Conservation (phyloP, 2,888 invertebrate species). For the Dryomyza anilis region DNA sequence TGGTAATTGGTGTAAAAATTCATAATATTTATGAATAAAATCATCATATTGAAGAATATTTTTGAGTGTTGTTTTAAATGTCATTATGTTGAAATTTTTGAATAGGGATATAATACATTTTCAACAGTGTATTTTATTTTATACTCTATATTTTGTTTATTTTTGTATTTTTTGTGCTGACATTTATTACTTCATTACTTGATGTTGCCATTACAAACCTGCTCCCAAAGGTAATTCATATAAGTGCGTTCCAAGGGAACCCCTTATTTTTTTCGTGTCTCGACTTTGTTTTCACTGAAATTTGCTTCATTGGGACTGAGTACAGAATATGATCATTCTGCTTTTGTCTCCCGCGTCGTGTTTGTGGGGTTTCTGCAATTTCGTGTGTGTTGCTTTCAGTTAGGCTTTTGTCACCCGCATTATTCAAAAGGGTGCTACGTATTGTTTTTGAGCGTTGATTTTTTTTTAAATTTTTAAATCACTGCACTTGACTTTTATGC, state of each 20-base stretch:
- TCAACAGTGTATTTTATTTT: neutral
- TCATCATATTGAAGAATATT: too few relatives aligned
- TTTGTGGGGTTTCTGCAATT: neutral
- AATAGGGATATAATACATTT: neutral
- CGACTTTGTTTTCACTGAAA: neutral
- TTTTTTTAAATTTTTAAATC: neutral
- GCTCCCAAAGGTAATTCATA: constrained; percentile 18
- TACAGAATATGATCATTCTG: neutral
- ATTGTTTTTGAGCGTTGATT: constrained; percentile 10
- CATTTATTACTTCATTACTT: constrained; percentile 4
- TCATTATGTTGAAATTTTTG: too few relatives aligned
- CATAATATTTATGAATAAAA: too few relatives aligned
- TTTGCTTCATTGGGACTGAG: neutral
- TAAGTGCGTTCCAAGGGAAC: constrained; percentile 22
- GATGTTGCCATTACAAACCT: constrained; percentile 2
- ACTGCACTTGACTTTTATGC: constrained; percentile 5
- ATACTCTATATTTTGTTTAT: neutral
- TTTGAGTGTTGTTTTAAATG: too few relatives aligned
- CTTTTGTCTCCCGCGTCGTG: neutral
- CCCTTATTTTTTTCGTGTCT: neutral
- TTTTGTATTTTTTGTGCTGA: neutral
- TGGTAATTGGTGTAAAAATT: too few relatives aligned
- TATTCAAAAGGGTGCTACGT: neutral
- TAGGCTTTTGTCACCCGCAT: too few relatives aligned
- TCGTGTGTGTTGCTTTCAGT: too few relatives aligned